Base-by-base conservation (phyloP, 35 echinoderm and acorn worm genomes). In the Apostichopus californicus region DNA sequence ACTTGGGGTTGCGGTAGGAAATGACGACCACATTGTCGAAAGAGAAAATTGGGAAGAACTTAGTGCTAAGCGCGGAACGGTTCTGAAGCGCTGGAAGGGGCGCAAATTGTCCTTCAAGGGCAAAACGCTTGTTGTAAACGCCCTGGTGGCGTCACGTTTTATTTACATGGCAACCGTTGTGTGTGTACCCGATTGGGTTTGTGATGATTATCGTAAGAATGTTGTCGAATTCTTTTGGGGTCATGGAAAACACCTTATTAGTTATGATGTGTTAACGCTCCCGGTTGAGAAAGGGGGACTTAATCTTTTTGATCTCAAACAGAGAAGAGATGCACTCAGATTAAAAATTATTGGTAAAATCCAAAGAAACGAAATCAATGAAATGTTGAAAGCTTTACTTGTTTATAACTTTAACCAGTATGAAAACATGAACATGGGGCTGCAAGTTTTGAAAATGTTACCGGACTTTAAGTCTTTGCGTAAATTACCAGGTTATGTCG, bases 371-470 rank as follows among this genome's bases (percentile, higher is more conserved):
- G 75, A 78, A 17, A 11, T 78, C 75, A 78, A 78, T n/a, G 75
- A n/a, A 78, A 78, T 78, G 75, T 78, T 78, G 17, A 78, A 17
- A 17, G 9, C 15, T 78, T 78, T 78, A 78, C 75, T 78, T 78
- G 75, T 78, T 8, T 78, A 78, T 78, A 78, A 24, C 17, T 78
- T 78, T n/a, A 78, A 78, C 17, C 75, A 78, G 9, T 78, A 78
- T 78, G 75, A 78, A 78, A 78, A n/a, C 75, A 78, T 78, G 75
- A n/a, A n/a, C 75, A 78, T 78, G 75, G 75, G 75, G n/a, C 15
- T 78, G 7, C 75, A 78, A 78, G 75, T 78, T 78, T 78, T 78
- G 7, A 78, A 78, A 78, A 11, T 78, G 75, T n/a, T 78, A 11
- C 75, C 75, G 8, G 75, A 78, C 9, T 8, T 25, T 22, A 18